Evolutionary conservation across 2,113 vertebrate genomes (phyloP), one percentile per base, ranked within the genome.

Genomic region (Apaloderma vittatum): DNA sequence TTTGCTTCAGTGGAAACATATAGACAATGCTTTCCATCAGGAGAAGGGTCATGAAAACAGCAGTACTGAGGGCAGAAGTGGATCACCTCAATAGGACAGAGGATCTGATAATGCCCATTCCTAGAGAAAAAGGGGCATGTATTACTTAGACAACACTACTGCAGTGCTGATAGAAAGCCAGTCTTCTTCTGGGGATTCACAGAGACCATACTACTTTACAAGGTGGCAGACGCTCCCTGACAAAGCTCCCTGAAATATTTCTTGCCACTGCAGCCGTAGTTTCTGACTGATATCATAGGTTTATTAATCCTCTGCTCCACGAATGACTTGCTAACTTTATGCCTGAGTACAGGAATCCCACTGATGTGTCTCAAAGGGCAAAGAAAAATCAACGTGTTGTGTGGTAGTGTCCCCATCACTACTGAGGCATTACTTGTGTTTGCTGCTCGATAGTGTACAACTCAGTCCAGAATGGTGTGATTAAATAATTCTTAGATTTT

Each of bases 61-160:
- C 10, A 52, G 30, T 91, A 51, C 11, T 27, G 48, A 58, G 24
- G 34, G 26, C 34, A 48, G 54, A 85, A 55, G 18, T 16, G 11
- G 52, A 15, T 71, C 32, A 11, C 3, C 4, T 0, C 40, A 2
- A 0, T 12, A 43, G n/a, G 29, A 58, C 68, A 23, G 26, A 55
- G 18, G 1, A 3, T 66, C n/a, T 78, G 17, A 21, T 59, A 61
- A 32, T n/a, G 8, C 12, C 32, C 11, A 59, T 85, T 37, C 11
- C 20, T 67, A 27, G 23, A 63, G 17, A 5, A 65, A 37, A 85
- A 75, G 11, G 12, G 9, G 7, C 2, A 3, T 30, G 71, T 3
- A 3, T 22, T 34, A 43, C 20, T 13, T 19, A 36, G 46, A 10
- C 15, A n/a, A n/a, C 3, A 6, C 7, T 45, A 19, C 36, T 43